Evolutionary conservation across 2,888 invertebrate species (phyloP).

Genomic region (Melipona beecheii): DNA sequence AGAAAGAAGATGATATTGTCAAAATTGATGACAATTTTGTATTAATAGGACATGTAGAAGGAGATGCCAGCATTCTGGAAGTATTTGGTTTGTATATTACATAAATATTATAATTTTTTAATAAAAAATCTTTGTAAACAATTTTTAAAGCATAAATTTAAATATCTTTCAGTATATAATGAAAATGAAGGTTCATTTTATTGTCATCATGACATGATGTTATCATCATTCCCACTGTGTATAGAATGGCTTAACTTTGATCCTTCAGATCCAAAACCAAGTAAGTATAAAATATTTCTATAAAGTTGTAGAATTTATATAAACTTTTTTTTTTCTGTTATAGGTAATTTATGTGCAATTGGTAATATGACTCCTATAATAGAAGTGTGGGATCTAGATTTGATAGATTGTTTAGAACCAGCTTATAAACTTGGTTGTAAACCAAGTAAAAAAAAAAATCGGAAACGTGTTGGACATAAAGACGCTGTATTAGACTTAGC

Average conservation of each 20-base stretch:
- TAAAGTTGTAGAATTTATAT: neutral
- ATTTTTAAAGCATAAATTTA: constrained; percentile 65
- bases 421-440: constrained; percentile 92
- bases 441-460: constrained; percentile 90
- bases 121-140: neutral
- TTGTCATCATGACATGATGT: constrained; percentile 96
- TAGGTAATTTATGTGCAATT: constrained; percentile 95
- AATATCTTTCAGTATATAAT: constrained; percentile 91
- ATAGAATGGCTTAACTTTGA: constrained; percentile 97
- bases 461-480: constrained; percentile 90
- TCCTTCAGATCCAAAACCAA: constrained; percentile 89
- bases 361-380: constrained; percentile 97
- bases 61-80: constrained; percentile 94
- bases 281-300: constrained; percentile 77
- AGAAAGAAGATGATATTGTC: constrained; percentile 95
- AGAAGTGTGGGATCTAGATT: constrained; percentile 98
- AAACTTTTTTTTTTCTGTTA: constrained; percentile 21
- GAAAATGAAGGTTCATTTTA: constrained; percentile 95
- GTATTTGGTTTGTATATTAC: constrained; percentile 88
- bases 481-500: constrained; percentile 96
- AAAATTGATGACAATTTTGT: constrained; percentile 95
- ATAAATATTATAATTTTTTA: constrained; percentile 2
- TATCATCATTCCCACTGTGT: constrained; percentile 95
- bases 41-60: constrained; percentile 93
- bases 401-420: constrained; percentile 96